These are phyloP conservation scores for Neolamprologus hecqui DNA, from an alignment of 2,113 vertebrate species.

Conservation along the genomic window DNA sequence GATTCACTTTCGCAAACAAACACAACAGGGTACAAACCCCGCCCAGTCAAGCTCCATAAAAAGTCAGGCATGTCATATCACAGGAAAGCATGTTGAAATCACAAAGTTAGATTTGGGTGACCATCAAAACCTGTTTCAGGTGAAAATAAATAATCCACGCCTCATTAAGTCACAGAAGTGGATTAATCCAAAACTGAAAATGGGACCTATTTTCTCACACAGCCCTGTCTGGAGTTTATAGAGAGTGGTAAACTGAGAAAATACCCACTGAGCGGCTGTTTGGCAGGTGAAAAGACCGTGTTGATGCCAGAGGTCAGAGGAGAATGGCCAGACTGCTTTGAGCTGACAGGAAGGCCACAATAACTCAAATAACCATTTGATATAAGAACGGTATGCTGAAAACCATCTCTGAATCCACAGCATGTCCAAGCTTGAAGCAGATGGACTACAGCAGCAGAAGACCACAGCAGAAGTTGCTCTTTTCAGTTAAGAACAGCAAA, in stretches of 20 bases:
- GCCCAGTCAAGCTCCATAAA: background rate
- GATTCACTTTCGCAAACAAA: background rate
- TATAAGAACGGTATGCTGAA: background rate
- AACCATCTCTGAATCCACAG: background rate
- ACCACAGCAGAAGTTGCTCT: background rate
- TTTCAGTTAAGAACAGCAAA: background rate
- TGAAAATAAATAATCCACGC: background rate
- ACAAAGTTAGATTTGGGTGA: background rate
- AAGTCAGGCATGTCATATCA: background rate
- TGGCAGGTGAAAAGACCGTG: background rate
- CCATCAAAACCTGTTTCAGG: background rate
- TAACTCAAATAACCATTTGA: background rate
- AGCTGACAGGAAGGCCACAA: background rate
- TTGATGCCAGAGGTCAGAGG: background rate
- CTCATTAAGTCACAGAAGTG: background rate
- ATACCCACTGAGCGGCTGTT: background rate
- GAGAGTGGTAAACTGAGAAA: background rate
- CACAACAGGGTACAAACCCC: background rate
- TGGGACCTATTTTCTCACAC: background rate
- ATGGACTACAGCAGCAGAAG: background rate
- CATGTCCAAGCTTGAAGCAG: background rate
- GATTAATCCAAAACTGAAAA: background rate
- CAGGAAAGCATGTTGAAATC: background rate
- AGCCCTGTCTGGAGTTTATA: background rate
- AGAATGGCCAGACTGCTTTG: background rate